Evolutionary conservation across 2,888 invertebrate species (phyloP), one percentile per base, ranked within the genome.

Genomic region (Ophion costatus): DNA sequence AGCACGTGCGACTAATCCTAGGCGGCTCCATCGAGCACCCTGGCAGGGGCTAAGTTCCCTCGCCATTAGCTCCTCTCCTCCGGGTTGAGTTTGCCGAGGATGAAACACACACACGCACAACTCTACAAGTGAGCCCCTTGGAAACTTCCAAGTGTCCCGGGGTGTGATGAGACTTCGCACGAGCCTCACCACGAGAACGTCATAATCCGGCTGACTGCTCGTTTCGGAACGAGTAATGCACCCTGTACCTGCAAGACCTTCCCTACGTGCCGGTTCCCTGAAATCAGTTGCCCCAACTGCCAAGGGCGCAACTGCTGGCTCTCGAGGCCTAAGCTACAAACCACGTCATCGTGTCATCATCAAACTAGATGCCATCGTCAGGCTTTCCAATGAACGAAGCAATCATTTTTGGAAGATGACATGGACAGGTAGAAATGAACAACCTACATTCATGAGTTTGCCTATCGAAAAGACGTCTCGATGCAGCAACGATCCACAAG

Each of bases 1-100:
- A 69, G 80, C 87, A 69, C 87, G 86, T 86, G 87, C 88, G 77
- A 77, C 83, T 85, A 89, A 90, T 90, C 89, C 89, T 77, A 33
- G 45, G 45, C 29, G 38, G 66, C 22, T 56, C 80, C 71, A 79
- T 63, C 59, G 24, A 66, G 56, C 20, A 56, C 57, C 22, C 10
- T 4, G 45, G 20, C 11, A 71, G 22, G 75, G 38, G 84, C 56
- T 77, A 78, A 81, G 84, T 82, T 82, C 80, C 73, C 67, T 77
- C 51, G 63, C 56, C 57, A 45, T 80, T 67, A 67, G 64, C 29
- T 73, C 51, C 10, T 22, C 22, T n/a, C 59, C 38, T 51, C 59
- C 20, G 17, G 0, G 59, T 38, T 71, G 57, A 57, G 64, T 73
- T 59, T 45, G 29, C 63, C 4, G 79, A 51, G 71, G 29, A 73